These are phyloP conservation scores for Nomada flava DNA, from an alignment of 2,888 invertebrate genomes.

Conservation along the genomic window DNA sequence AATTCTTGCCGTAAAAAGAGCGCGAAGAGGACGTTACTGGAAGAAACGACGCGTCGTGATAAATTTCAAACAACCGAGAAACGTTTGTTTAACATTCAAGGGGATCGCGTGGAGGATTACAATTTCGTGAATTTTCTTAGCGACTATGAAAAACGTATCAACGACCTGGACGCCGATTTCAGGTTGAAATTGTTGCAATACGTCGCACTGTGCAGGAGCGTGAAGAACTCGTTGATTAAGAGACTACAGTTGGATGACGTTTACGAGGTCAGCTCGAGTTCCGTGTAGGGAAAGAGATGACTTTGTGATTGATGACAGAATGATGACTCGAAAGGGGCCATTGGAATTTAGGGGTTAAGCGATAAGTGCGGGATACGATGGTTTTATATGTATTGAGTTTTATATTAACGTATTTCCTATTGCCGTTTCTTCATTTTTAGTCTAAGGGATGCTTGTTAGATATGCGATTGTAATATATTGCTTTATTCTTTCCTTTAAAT, in stretches of 20 bases:
- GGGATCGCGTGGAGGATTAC: not conserved
- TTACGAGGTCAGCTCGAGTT: slow-evolving; percentile 58
- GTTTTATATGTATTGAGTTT: not conserved
- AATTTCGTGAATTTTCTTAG: slow-evolving; percentile 17
- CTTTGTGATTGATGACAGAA: not conserved
- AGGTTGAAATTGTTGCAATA: slow-evolving; percentile 72
- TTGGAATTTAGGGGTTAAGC: not conserved
- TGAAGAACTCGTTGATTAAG: slow-evolving; percentile 67
- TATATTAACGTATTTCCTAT: not conserved
- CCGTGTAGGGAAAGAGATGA: slow-evolving; percentile 7
- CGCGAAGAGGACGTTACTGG: not conserved
- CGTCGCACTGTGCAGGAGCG: slow-evolving; percentile 71
- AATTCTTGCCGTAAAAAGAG: not conserved
- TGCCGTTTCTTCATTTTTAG: not conserved
- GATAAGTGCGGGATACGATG: too few relatives aligned
- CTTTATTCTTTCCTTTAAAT: not conserved
- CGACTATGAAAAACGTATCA: slow-evolving; percentile 38
- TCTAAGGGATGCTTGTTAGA: not conserved
- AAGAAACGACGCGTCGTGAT: not conserved
- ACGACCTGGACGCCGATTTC: slow-evolving; percentile 60
- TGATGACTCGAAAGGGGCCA: slow-evolving; percentile 5
- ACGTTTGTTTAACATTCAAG: not conserved
- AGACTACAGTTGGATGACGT: slow-evolving; percentile 60
- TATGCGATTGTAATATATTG: not conserved
- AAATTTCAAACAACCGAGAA: not conserved